Evolutionary conservation across 2,113 vertebrate species (phyloP).

Genomic region (Ariopsis seemanni): DNA sequence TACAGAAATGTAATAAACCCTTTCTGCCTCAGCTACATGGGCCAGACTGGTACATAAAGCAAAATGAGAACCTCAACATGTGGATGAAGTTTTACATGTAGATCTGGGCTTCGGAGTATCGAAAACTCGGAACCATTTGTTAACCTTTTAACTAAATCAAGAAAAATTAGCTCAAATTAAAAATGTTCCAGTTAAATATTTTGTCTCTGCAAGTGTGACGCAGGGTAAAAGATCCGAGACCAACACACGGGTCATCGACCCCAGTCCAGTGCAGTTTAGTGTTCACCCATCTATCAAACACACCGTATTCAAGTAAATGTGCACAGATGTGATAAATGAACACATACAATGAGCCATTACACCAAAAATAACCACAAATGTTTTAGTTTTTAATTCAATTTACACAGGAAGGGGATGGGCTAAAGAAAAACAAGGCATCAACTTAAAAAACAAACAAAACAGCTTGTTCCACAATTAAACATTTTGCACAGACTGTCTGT

Average conservation of each 20-base stretch:
- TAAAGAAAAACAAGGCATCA: slow-evolving; percentile 12
- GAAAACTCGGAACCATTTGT: too few relatives aligned
- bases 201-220: background rate
- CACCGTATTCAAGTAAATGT: background rate
- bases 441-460: background rate
- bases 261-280: background rate
- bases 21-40: background rate
- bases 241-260: background rate
- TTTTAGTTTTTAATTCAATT: slow-evolving; percentile 37
- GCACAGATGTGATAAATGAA: background rate
- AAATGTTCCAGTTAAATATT: too few relatives aligned
- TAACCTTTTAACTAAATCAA: too few relatives aligned
- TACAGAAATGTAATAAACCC: background rate
- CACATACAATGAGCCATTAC: background rate
- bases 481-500: slow-evolving; percentile 39
- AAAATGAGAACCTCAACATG: too few relatives aligned
- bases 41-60: too few relatives aligned
- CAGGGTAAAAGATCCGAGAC: background rate
- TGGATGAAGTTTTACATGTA: too few relatives aligned
- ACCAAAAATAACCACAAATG: background rate
- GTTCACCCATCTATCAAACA: background rate
- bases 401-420: slow-evolving; percentile 15
- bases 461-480: slow-evolving; percentile 49
- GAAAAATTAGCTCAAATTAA: background rate
- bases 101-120: too few relatives aligned